Evolutionary conservation across 2,888 invertebrate genomes (phyloP).

Genomic region (Leucoptera coffeella): DNA sequence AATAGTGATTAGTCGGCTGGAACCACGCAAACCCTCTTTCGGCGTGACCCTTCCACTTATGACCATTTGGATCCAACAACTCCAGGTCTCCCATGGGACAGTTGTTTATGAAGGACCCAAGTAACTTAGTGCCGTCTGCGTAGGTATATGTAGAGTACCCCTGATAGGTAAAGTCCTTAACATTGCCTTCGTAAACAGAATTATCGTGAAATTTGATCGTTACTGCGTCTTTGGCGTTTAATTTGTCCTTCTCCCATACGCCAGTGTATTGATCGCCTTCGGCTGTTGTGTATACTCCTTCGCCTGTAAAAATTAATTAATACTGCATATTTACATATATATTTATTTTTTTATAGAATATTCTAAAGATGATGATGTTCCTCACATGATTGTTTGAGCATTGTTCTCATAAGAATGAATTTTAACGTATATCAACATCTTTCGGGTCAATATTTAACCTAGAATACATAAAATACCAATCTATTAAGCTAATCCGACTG

Average conservation of each 20-base stretch:
- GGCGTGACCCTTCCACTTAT: conserved; percentile 43
- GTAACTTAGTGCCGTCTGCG: conserved; percentile 38
- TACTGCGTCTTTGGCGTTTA: conserved; percentile 19
- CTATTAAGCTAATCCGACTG: no score
- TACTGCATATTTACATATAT: no score
- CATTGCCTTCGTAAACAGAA: conserved; percentile 32
- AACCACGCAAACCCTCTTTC: conserved; percentile 29
- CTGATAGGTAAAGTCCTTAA: conserved; percentile 38
- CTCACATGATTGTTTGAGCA: no score
- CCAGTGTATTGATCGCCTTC: conserved; percentile 54
- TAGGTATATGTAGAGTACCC: conserved; percentile 44
- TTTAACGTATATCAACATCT: no score
- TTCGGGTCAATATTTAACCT: no score
- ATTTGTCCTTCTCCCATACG: conserved; percentile 47
- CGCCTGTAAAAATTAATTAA: no score
- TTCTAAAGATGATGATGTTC: no score
- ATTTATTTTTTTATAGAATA: no score
- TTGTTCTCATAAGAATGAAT: no score
- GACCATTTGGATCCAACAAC: conserved; percentile 45
- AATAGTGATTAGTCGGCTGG: conserved; percentile 34
- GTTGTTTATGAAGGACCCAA: conserved; percentile 43
- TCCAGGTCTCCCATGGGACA: conserved; percentile 30
- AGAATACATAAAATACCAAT: no score
- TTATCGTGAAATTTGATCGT: conserved; percentile 34
- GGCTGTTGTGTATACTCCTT: conserved; percentile 49